Evolutionary conservation across 1,140 invertebrate species (phyloP).

Genomic region (Aethina tumida): DNA sequence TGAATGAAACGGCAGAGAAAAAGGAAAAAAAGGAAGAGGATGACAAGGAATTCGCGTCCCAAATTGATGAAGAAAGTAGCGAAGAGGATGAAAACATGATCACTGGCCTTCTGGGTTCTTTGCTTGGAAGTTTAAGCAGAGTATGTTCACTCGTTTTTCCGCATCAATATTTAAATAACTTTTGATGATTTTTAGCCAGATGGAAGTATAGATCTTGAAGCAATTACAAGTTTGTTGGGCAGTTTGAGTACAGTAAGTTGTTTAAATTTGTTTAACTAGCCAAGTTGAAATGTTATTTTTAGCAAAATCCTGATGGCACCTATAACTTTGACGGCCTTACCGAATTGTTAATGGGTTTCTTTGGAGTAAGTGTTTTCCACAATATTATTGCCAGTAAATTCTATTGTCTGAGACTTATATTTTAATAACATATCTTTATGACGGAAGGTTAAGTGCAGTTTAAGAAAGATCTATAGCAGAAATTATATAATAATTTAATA

Average conservation of each 20-base stretch:
- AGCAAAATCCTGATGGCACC: slow-evolving; percentile 32
- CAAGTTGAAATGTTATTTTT: no score
- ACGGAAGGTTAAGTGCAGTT: no score
- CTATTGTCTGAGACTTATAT: no score
- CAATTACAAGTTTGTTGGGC: slow-evolving; percentile 28
- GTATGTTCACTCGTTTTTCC: no score
- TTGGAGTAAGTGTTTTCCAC: slow-evolving; percentile 37
- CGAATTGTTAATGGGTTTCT: slow-evolving; percentile 37
- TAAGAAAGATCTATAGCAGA: no score
- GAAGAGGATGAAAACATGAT: slow-evolving; percentile 26
- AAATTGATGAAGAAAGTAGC: slow-evolving; percentile 16
- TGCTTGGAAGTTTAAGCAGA: slow-evolving; percentile 38
- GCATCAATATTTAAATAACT: not conserved
- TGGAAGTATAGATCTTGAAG: slow-evolving; percentile 32
- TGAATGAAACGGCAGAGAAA: slow-evolving; percentile 9
- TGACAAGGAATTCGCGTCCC: slow-evolving; percentile 9
- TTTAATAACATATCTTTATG: no score
- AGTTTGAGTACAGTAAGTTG: slow-evolving; percentile 38
- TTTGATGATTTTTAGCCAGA: slow-evolving; percentile 25
- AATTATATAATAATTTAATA: no score
- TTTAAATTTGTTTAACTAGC: no score
- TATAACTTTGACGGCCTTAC: slow-evolving; percentile 36
- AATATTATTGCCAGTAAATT: no score
- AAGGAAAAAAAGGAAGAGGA: slow-evolving; percentile 10
- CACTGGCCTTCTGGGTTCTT: slow-evolving; percentile 30